Evolutionary conservation across 1,140 invertebrate species (phyloP).

Genomic region (Drosophila sulfurigaster): DNA sequence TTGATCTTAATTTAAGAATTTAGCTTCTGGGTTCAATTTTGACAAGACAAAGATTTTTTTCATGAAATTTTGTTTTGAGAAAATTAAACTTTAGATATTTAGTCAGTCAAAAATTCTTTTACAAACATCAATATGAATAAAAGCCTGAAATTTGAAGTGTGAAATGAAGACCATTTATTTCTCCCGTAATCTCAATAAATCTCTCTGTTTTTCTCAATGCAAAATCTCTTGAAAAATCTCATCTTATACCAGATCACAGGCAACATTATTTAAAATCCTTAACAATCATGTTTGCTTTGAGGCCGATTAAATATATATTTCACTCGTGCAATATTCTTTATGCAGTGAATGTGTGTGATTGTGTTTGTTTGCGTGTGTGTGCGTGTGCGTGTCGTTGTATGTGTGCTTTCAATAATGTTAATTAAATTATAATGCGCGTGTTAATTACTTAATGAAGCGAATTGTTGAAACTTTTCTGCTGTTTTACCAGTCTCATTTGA

Average conservation of each 20-base stretch:
- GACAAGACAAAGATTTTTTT: too few species aligned
- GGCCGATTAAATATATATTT: not conserved
- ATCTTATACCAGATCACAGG: not conserved
- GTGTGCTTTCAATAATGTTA: slow-evolving; percentile 57
- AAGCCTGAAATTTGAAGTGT: too few species aligned
- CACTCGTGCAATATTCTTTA: not conserved
- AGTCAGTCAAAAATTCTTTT: too few species aligned
- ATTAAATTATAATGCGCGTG: slow-evolving; percentile 71
- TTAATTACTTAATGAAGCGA: slow-evolving; percentile 80
- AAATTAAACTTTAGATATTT: too few species aligned
- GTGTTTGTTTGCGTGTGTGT: not conserved
- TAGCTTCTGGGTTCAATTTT: too few species aligned
- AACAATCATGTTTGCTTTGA: not conserved
- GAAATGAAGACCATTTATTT: too few species aligned
- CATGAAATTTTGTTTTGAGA: too few species aligned
- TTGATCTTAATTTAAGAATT: too few species aligned
- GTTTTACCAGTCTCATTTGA: not conserved
- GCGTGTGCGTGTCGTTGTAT: not conserved
- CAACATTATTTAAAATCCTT: not conserved
- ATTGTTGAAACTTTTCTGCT: slow-evolving; percentile 57
- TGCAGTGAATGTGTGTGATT: not conserved
- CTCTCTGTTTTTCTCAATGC: too few species aligned
- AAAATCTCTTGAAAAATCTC: too few species aligned
- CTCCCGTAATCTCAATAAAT: too few species aligned
- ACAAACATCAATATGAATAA: too few species aligned